Evolutionary conservation across 1,140 invertebrate genomes (phyloP).

Genomic region (Aphidius ervi): DNA sequence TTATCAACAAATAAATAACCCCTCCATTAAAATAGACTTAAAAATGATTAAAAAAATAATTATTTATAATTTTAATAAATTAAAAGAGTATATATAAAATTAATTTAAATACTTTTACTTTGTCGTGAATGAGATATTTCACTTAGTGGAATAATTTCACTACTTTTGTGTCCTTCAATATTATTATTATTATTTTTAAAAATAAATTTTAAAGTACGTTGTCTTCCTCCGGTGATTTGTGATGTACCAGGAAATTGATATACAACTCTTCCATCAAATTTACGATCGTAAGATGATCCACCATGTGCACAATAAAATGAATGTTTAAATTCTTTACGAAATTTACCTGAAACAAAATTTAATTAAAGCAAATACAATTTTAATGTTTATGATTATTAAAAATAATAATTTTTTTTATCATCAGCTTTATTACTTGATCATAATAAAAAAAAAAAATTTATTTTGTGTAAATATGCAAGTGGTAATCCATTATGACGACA

Average conservation of each 20-base stretch:
- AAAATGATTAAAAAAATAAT: neutral
- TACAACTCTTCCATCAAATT: constrained; percentile 21
- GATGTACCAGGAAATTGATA: constrained; percentile 28
- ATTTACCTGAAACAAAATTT: constrained; percentile 57
- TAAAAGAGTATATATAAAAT: too few relatives aligned
- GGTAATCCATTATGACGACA: neutral
- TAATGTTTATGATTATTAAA: too few relatives aligned
- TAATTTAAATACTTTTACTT: constrained; percentile 19
- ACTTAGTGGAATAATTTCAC: constrained; percentile 38
- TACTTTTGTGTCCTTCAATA: constrained; percentile 33
- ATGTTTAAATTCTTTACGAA: constrained; percentile 61
- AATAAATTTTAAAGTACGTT: too few relatives aligned
- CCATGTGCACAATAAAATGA: constrained; percentile 52
- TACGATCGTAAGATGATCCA: neutral
- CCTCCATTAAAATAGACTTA: too few relatives aligned
- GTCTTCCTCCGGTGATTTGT: constrained; percentile 16
- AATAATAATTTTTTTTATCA: too few relatives aligned
- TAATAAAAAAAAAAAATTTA: too few relatives aligned
- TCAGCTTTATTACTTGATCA: too few relatives aligned
- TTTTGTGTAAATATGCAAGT: neutral
- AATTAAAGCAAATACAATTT: too few relatives aligned
- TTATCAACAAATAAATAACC: too few relatives aligned
- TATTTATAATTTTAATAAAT: neutral
- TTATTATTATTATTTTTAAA: constrained; percentile 27
- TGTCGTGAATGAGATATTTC: constrained; percentile 20